phyloP scores from a whole-genome alignment of 2,113 vertebrate genomes.

The Isichthys henryi region DNA sequence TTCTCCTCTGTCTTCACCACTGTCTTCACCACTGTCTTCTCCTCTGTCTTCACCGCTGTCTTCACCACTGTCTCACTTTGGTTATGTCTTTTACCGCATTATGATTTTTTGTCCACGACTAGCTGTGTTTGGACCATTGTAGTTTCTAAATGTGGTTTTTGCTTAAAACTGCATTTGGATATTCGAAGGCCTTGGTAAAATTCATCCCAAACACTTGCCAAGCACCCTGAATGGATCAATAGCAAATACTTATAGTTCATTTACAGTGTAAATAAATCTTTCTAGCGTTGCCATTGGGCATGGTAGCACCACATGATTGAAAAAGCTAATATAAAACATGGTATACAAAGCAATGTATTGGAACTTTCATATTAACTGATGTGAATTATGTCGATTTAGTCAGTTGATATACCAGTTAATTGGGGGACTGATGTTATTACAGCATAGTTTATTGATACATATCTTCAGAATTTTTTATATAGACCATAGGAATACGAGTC shows the following conservation, averaged over 20 bases:
- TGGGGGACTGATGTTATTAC: not conserved
- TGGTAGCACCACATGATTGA: not conserved
- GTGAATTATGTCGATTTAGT: not conserved
- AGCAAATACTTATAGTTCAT: not conserved
- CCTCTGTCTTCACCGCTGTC: too few relatives aligned
- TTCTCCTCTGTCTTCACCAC: too few relatives aligned
- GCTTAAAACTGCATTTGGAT: not conserved
- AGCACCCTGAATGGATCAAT: not conserved
- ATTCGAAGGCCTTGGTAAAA: not conserved
- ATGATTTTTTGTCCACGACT: not conserved
- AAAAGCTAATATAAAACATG: not conserved
- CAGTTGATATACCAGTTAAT: not conserved
- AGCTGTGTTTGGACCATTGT: not conserved
- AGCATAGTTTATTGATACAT: not conserved
- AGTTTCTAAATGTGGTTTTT: not conserved
- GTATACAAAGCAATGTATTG: not conserved
- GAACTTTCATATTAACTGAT: not conserved
- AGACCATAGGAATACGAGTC: not conserved
- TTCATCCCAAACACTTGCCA: not conserved
- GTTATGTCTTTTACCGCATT: not conserved
- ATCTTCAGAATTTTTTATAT: not conserved
- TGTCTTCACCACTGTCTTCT: too few relatives aligned
- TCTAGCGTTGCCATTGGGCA: not conserved
- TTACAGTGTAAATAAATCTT: not conserved
- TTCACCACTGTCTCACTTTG: too few relatives aligned